Percentiles rank a stretch among this genome's conserved stretches.
These are phyloP conservation scores for Mesorhabditis spiculigera DNA, from an alignment of 2,888 invertebrate genomes.

Conservation along the genomic window DNA sequence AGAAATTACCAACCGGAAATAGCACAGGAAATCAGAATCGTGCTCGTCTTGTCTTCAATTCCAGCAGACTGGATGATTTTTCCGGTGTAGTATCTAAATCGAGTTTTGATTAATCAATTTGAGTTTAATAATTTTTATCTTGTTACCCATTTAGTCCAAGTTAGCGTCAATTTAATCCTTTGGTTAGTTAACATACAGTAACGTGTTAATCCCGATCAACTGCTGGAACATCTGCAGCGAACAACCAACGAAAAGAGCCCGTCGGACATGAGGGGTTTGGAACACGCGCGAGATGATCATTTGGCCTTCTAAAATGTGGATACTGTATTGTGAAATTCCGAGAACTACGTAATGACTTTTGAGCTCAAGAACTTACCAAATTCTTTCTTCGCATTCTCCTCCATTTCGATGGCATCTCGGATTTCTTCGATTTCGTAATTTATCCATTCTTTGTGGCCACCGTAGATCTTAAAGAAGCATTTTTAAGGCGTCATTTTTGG, in stretches of 20 bases:
- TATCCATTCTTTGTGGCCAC: slow-evolving; percentile 43
- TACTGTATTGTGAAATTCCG: neutral
- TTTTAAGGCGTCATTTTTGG: too few relatives aligned
- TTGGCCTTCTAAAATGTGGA: neutral
- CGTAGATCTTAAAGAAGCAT: too few relatives aligned
- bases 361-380: neutral
- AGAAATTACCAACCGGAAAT: too few relatives aligned
- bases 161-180: too few relatives aligned
- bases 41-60: slow-evolving; percentile 43
- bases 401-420: slow-evolving; percentile 18
- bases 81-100: slow-evolving; percentile 46
- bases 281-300: slow-evolving; percentile 37
- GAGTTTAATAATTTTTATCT: too few relatives aligned
- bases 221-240: slow-evolving; percentile 65
- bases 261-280: slow-evolving; percentile 46
- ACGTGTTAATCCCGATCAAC: slow-evolving; percentile 65
- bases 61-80: slow-evolving; percentile 49
- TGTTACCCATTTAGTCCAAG: too few relatives aligned
- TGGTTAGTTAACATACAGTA: slow-evolving; percentile 61
- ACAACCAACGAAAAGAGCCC: slow-evolving; percentile 64
- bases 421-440: slow-evolving; percentile 48
- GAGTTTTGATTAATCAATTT: slow-evolving; percentile 1
- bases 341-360: too few relatives aligned
- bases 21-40: slow-evolving; percentile 46
- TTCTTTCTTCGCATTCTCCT: neutral